Base-by-base conservation (phyloP, 2,113 vertebrate genomes). In the Dasyurus viverrinus region DNA sequence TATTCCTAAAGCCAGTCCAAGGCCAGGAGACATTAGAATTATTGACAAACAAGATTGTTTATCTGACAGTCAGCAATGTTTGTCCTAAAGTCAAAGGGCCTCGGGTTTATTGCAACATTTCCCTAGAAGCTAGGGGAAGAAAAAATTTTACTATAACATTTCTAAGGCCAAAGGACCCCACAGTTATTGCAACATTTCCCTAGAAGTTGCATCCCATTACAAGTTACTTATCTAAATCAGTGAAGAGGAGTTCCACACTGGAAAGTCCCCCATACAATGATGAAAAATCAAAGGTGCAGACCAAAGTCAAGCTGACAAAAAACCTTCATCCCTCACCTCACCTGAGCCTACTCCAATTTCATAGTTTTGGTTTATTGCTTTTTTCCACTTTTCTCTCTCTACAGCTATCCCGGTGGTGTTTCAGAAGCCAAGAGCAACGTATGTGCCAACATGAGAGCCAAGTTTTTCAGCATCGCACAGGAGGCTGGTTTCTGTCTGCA, bases 401-500 rank as follows among this genome's bases (percentile, higher is more conserved):
- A 46, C 95, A 98, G 97, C 76, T 93, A 7, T 5, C 1, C 91
- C 53, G 97, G 89, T 23, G 96, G 95, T 92, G 95, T 98, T 54
- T 94, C 97, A 94, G 91, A 97, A 22, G 98, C 36, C 90, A 99
- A 98, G 96, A 97, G 54, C 2, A 96, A 95, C 4, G 53, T 97
- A 91, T 95, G 97, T 53, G 92, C 24, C 0, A 27, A 93, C 90
- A 94, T 98, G 97, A 98, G 97, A 93, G 97, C 98, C 14, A 98
- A 97, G 89, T 99, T 99, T 94, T 95, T 96, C 53, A 97, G 98
- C 0, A 46, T 98, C 30, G 89, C 60, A 47, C 98, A 98, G 96
- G 98, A 98, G 94, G 97, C 98, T 8, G 96, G 98, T 53, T 94
- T 92, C 94, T 93, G 93, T 96, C 98, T 99, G 55, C 97, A 97